Evolutionary conservation across 2,888 invertebrate species (phyloP).

Genomic region (Hypolimnas misippus): DNA sequence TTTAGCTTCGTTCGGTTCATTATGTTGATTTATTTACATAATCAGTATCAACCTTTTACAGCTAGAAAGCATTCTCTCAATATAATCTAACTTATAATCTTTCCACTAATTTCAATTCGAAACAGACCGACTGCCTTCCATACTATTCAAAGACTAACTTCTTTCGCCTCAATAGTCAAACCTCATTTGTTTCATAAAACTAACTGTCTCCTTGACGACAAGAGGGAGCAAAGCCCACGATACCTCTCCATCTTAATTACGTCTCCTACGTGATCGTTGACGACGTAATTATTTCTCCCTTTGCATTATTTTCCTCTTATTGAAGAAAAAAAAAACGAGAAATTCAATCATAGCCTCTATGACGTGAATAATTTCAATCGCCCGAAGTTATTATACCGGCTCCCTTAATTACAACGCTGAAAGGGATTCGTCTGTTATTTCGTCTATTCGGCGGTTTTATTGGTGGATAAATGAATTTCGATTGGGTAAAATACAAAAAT

Average conservation of each 20-base stretch:
- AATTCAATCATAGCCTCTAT: constrained; percentile 55
- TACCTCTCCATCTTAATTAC: constrained; percentile 62
- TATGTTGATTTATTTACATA: neutral
- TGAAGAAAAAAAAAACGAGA: constrained; percentile 40
- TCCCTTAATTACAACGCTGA: constrained; percentile 35
- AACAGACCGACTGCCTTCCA: no score
- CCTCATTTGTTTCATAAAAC: neutral
- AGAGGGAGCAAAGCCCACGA: constrained; percentile 46
- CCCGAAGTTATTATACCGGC: constrained; percentile 27
- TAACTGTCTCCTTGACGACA: constrained; percentile 16
- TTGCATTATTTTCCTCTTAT: constrained; percentile 47
- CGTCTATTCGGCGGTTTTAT: neutral
- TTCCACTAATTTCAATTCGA: neutral
- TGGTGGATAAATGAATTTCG: neutral
- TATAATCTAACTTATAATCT: neutral
- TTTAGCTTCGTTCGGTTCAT: no score
- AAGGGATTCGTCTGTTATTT: constrained; percentile 25
- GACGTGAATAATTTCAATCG: constrained; percentile 50
- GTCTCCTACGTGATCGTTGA: constrained; percentile 51
- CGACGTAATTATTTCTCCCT: constrained; percentile 65
- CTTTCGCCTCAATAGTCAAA: neutral
- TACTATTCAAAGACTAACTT: neutral
- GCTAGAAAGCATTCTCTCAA: neutral
- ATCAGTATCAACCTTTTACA: no score
- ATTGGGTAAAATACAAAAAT: neutral